phyloP scores from a whole-genome alignment of 2,113 vertebrate species.

The Semicossyphus pulcher region DNA sequence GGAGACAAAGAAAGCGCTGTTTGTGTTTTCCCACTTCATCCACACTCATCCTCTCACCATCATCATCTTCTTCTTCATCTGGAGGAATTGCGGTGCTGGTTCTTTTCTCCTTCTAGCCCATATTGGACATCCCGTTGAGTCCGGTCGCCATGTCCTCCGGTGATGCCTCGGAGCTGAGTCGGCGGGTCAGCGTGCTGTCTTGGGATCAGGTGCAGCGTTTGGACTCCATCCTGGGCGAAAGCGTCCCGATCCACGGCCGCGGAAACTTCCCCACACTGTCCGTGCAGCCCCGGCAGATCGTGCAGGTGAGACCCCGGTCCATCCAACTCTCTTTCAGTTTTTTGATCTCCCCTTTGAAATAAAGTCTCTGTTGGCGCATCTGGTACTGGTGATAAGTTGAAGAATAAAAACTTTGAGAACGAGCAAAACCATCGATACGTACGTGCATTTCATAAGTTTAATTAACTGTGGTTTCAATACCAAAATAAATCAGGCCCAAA shows the following conservation, averaged over 20 bases:
- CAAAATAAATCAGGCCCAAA: too few species aligned
- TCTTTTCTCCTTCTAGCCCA: not conserved
- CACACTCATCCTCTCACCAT: not conserved
- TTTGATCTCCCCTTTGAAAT: too few species aligned
- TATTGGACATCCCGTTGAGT: slow-evolving; percentile 22
- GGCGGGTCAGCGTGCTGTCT: slow-evolving; percentile 88
- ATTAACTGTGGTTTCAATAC: too few species aligned
- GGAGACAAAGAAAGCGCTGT: slow-evolving; percentile 4
- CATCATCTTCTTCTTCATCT: not conserved
- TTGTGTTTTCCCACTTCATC: not conserved
- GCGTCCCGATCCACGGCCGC: slow-evolving; percentile 94
- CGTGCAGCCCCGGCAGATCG: slow-evolving; percentile 90
- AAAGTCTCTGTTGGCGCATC: too few species aligned
- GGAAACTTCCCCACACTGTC: slow-evolving; percentile 96
- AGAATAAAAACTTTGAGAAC: too few species aligned
- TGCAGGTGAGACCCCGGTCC: slow-evolving; percentile 85
- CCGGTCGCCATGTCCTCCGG: slow-evolving; percentile 78
- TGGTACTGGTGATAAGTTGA: too few species aligned
- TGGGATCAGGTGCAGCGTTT: slow-evolving; percentile 94
- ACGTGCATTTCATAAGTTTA: too few species aligned
- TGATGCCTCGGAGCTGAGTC: slow-evolving; percentile 79
- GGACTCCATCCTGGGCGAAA: slow-evolving; percentile 91
- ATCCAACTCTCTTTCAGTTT: too few species aligned
- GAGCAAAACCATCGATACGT: too few species aligned
- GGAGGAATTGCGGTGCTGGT: slow-evolving; percentile 15